These are phyloP conservation scores for Camptogramma bilineatum DNA, from an alignment of 2,888 invertebrate genomes.

Conservation along the genomic window DNA sequence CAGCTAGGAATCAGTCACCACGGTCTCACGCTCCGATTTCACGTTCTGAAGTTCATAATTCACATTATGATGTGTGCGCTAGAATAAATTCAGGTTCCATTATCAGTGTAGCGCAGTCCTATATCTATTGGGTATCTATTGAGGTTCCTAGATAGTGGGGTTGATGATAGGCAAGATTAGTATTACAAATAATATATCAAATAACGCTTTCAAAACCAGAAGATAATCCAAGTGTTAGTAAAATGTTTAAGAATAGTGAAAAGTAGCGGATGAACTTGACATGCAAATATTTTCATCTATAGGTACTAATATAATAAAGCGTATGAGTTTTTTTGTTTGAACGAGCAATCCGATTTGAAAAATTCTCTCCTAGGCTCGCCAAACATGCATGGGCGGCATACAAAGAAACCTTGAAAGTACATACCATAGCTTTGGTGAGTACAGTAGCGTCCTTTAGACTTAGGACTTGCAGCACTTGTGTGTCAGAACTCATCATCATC, in stretches of 20 bases:
- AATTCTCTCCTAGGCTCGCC: too few relatives aligned
- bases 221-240: too few relatives aligned
- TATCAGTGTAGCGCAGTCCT: conserved; percentile 10
- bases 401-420: neutral
- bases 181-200: neutral
- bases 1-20: conserved; percentile 82
- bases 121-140: conserved; percentile 8
- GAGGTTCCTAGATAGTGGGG: conserved; percentile 11
- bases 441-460: conserved; percentile 94
- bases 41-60: conserved; percentile 83
- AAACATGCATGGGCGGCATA: neutral
- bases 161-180: neutral
- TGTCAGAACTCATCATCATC: conserved; percentile 91
- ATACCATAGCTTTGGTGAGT: conserved; percentile 91
- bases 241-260: too few relatives aligned
- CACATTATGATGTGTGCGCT: conserved; percentile 31
- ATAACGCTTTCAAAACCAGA: too few relatives aligned
- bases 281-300: too few relatives aligned
- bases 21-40: conserved; percentile 89
- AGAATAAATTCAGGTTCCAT: conserved; percentile 14
- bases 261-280: too few relatives aligned
- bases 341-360: too few relatives aligned
- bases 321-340: too few relatives aligned
- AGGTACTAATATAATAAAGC: too few relatives aligned
- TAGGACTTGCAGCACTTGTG: conserved; percentile 93